Evolutionary conservation across 2,797 vertebrate genomes (phyloP).

Genomic region (Spinus olivaceus): DNA sequence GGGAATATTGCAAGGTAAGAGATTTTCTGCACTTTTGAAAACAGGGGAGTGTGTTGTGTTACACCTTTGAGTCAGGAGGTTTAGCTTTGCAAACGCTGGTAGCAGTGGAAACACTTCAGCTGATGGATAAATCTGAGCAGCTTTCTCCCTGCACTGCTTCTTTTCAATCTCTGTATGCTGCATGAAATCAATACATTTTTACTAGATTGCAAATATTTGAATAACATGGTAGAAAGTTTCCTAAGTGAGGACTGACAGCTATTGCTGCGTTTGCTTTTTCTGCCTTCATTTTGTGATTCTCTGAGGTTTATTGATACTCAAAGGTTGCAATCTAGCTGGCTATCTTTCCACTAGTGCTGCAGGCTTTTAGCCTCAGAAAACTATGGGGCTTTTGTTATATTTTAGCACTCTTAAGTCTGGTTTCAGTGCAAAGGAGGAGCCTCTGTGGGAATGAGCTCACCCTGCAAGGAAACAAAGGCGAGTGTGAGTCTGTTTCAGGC

Average conservation of each 20-base stretch:
- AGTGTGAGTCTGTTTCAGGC: neutral
- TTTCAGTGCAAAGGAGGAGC: neutral
- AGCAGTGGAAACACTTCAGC: neutral
- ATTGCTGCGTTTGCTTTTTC: neutral
- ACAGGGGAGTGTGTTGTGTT: neutral
- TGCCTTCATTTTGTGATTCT: neutral
- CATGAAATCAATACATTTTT: neutral
- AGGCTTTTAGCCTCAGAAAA: neutral
- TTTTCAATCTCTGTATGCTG: fast-evolving
- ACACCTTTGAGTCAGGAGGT: neutral
- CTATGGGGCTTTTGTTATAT: neutral
- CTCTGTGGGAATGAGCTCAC: neutral
- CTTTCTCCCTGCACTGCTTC: neutral
- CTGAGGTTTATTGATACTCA: neutral
- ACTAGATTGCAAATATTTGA: neutral
- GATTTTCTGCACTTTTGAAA: neutral
- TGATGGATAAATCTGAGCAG: neutral
- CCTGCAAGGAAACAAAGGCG: neutral
- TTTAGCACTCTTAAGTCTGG: neutral
- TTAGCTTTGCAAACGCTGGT: neutral
- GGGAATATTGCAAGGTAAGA: constrained; percentile 75
- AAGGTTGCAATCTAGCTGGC: neutral
- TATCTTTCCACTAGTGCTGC: neutral
- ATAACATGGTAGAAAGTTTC: neutral
- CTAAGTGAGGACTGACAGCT: neutral